Evolutionary conservation across 2,113 vertebrate species (phyloP), one percentile per base, ranked within the genome.

Genomic region (Ictidomys tridecemlineatus): DNA sequence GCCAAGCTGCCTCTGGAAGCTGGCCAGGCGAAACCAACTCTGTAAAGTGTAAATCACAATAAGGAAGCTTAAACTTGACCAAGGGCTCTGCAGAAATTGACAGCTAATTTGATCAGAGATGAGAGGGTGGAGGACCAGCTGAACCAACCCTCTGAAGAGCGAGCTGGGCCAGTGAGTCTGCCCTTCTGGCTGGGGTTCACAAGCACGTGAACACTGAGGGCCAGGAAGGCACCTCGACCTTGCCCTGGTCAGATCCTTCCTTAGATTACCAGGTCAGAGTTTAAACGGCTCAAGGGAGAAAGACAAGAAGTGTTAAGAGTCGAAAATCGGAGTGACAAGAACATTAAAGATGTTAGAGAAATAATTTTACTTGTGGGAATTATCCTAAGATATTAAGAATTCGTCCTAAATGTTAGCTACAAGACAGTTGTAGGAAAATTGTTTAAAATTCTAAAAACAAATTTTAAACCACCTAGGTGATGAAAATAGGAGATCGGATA

Each of bases 351-450:
- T 72, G 4, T 58, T 86, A 80, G 42, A 84, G 53, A 87, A 88
- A 39, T 14, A 85, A 70, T 76, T 96, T 89, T 16, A 72, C 13
- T 63, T 94, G 11, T 26, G 70, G 42, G 18, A 94, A 90, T 95
- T 61, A 78, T n/a, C 30, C 4, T 85, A 89, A 95, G n/a, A 89
- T 74, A 53, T 80, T 80, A 85, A 70, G 39, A 89, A 80, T 45
- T 32, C 85, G 3, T 37, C 42, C 22, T 48, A 70, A 86, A 77
- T 16, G 3, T 93, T 83, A 72, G 3, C 26, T 83, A 30, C 17
- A 72, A 56, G 34, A 63, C 53, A 89, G 61, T 51, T 16, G 2
- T 26, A 72, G 61, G 56, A 76, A 79, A 24, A 8, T 83, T 89
- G 69, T 88, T 88, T 94, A 45, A 79, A 91, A 91, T 74, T 56